Evolutionary conservation across 2,888 invertebrate genomes (phyloP).

Genomic region (Marronus borbonicus): DNA sequence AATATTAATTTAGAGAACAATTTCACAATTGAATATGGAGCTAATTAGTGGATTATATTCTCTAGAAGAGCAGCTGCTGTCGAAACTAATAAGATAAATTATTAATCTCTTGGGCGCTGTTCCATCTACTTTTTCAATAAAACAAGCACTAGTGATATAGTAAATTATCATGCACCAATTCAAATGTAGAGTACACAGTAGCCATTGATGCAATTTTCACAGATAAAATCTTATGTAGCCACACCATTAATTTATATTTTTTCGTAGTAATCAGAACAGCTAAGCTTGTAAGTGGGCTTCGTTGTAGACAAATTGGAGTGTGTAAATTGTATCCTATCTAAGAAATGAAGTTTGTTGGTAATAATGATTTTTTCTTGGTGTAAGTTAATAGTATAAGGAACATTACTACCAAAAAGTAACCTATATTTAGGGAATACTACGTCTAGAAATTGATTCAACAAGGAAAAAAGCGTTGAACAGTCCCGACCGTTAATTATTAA

Average conservation of each 20-base stretch:
- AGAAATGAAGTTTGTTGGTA: background rate
- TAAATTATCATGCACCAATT: slow-evolving; percentile 5
- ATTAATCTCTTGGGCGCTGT: too few relatives aligned
- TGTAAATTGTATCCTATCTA: background rate
- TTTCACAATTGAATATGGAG: too few relatives aligned
- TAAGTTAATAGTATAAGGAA: slow-evolving; percentile 13
- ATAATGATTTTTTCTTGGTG: background rate
- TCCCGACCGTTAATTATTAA: background rate
- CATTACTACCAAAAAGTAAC: slow-evolving; percentile 7
- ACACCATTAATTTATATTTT: background rate
- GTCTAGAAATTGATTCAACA: too few relatives aligned
- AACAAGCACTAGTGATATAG: background rate
- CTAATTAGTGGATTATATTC: too few relatives aligned
- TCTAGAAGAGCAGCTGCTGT: too few relatives aligned
- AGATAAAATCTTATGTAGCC: background rate
- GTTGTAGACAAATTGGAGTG: slow-evolving; percentile 10
- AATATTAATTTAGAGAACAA: too few relatives aligned
- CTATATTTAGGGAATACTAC: background rate
- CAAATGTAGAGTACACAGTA: background rate
- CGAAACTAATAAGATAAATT: too few relatives aligned
- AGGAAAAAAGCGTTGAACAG: too few relatives aligned
- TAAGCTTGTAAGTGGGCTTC: background rate
- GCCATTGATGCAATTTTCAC: background rate
- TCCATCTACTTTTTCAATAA: too few relatives aligned
- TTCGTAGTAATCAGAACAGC: background rate